phyloP scores from a whole-genome alignment of 2,113 vertebrate species.

The Jacana jacana region DNA sequence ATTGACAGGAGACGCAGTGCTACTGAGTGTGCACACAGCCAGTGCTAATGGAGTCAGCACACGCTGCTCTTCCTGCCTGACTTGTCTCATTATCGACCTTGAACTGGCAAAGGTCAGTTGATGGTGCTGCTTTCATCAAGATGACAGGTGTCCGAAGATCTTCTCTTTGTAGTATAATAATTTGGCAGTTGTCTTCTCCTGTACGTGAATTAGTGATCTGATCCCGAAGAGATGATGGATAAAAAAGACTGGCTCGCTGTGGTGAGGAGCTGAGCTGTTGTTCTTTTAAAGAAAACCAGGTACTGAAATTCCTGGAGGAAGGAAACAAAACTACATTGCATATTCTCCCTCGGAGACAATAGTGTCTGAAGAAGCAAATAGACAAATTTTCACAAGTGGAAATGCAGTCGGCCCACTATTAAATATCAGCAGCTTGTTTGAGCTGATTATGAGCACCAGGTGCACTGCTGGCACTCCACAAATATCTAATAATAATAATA shows the following conservation, averaged over 20 bases:
- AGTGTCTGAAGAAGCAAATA: conserved; percentile 28
- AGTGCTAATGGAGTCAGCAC: conserved; percentile 76
- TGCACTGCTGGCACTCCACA: neutral
- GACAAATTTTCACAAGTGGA: conserved; percentile 26
- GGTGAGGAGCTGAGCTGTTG: neutral
- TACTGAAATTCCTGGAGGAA: neutral
- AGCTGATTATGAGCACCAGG: conserved; percentile 45
- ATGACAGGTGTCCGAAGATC: conserved; percentile 80
- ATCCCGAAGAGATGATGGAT: conserved; percentile 66
- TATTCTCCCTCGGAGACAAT: neutral
- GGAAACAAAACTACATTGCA: neutral
- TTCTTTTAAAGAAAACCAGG: neutral
- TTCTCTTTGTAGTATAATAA: conserved; percentile 76
- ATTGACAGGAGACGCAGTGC: conserved; percentile 82
- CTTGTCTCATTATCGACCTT: conserved; percentile 86
- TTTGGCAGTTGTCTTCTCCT: conserved; percentile 80
- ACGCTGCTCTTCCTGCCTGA: conserved; percentile 75
- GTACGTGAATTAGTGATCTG: conserved; percentile 76
- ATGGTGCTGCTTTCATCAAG: conserved; percentile 75
- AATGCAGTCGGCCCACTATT: conserved; percentile 32
- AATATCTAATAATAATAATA: conserved; percentile 45
- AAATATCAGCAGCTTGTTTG: conserved; percentile 50
- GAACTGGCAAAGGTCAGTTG: conserved; percentile 82
- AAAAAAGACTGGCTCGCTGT: conserved; percentile 20
- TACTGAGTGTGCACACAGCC: conserved; percentile 62